Evolutionary conservation across 2,797 vertebrate genomes (phyloP).

Genomic region (Macropus fuliginosus): DNA sequence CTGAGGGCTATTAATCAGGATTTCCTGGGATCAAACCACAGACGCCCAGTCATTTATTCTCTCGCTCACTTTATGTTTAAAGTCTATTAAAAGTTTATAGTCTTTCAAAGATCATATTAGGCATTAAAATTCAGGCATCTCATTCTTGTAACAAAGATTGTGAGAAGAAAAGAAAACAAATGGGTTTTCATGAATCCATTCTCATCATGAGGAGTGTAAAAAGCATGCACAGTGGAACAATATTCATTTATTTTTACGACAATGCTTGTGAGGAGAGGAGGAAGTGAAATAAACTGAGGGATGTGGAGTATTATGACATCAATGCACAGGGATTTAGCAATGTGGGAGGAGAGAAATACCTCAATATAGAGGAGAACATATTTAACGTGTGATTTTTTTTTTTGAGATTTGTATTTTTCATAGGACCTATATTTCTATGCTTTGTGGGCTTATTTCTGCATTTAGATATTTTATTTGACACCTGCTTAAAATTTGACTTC

Average conservation of each 20-base stretch:
- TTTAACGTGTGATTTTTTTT: constrained; percentile 61
- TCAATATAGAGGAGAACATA: constrained; percentile 26
- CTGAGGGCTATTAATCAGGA: constrained; percentile 85
- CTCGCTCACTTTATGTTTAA: constrained; percentile 79
- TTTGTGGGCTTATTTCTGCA: constrained; percentile 58
- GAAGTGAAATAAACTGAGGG: constrained; percentile 77
- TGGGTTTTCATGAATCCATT: constrained; percentile 77
- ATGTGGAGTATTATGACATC: constrained; percentile 71
- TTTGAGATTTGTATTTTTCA: constrained; percentile 51
- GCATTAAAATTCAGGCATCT: constrained; percentile 82
- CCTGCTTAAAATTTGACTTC: constrained; percentile 47
- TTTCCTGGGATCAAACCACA: constrained; percentile 86
- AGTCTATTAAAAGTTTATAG: constrained; percentile 84
- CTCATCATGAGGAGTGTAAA: constrained; percentile 74
- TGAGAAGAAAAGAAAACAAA: constrained; percentile 77
- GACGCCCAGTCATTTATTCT: constrained; percentile 78
- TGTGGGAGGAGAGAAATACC: constrained; percentile 41
- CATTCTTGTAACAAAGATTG: constrained; percentile 75
- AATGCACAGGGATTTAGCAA: constrained; percentile 59
- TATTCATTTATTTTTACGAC: constrained; percentile 77
- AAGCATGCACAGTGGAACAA: constrained; percentile 73
- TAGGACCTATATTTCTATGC: constrained; percentile 40
- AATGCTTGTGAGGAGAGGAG: constrained; percentile 71
- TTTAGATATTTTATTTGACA: constrained; percentile 53
- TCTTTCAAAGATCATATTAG: constrained; percentile 82